A percentile compares a stretch with the other conserved stretches of the same genome.
These are phyloP conservation scores for Hyperoplus lanceolatus DNA, from an alignment of 2,797 vertebrate genomes.

Conservation along the genomic window DNA sequence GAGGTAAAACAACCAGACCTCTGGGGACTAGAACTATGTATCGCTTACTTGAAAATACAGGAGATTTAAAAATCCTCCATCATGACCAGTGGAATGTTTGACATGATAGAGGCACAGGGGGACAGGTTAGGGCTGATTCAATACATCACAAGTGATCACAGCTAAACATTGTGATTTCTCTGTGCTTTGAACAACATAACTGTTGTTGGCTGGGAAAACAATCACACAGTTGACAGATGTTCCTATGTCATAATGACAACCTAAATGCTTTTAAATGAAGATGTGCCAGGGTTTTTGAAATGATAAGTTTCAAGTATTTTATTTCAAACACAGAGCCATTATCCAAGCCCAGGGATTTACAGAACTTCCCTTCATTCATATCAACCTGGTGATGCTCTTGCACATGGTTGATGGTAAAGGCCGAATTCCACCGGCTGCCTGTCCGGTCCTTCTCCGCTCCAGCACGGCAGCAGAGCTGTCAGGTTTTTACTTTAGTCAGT, in stretches of 20 bases:
- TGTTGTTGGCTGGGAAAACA: conserved; percentile 15
- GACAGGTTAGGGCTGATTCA: neutral
- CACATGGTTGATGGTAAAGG: conserved; percentile 38
- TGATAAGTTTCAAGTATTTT: conserved; percentile 76
- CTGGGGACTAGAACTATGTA: neutral
- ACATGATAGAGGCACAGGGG: neutral
- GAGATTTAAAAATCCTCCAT: neutral
- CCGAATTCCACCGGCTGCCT: too few relatives aligned
- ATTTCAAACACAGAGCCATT: conserved; percentile 54
- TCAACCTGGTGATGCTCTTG: conserved; percentile 56
- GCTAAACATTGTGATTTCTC: neutral
- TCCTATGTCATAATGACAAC: conserved; percentile 41
- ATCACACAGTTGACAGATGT: conserved; percentile 41
- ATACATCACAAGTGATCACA: neutral
- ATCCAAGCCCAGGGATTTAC: conserved; percentile 49
- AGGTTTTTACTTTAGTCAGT: too few relatives aligned
- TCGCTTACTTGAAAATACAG: neutral
- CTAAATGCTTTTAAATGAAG: conserved; percentile 62
- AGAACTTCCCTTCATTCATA: conserved; percentile 62
- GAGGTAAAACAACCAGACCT: too few relatives aligned
- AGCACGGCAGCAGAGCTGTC: too few relatives aligned
- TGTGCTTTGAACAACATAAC: neutral
- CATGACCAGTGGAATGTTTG: neutral
- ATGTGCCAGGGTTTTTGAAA: conserved; percentile 50
- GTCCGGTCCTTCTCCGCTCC: too few relatives aligned